These are phyloP conservation scores for Phalacrocorax aristotelis DNA, from an alignment of 2,113 vertebrate species.

Conservation along the genomic window DNA sequence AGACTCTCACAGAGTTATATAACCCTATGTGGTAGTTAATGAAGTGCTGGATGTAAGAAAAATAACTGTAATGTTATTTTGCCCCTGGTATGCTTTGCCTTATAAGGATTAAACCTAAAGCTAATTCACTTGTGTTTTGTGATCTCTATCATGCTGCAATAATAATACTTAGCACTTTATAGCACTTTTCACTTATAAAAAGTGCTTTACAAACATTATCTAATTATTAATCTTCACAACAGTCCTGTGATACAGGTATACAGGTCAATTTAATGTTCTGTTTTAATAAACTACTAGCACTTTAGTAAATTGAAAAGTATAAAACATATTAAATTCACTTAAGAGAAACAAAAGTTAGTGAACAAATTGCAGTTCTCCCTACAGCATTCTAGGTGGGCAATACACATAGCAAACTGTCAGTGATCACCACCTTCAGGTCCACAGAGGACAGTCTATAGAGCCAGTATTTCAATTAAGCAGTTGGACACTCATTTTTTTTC, in stretches of 20 bases:
- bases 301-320: conserved; percentile 66
- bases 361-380: neutral
- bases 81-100: conserved; percentile 57
- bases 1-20: conserved; percentile 70
- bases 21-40: conserved; percentile 72
- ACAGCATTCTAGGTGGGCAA: neutral
- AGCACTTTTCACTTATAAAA: conserved; percentile 60
- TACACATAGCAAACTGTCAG: neutral
- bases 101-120: conserved; percentile 68
- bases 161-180: conserved; percentile 58
- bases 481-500: neutral
- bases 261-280: conserved; percentile 65
- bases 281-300: conserved; percentile 67
- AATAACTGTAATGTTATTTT: conserved; percentile 70
- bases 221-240: conserved; percentile 67
- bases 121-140: conserved; percentile 69
- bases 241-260: conserved; percentile 43
- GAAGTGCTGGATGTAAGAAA: conserved; percentile 75
- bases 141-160: conserved; percentile 58
- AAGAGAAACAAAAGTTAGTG: conserved; percentile 32
- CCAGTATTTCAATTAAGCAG: neutral
- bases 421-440: neutral
- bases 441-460: neutral
- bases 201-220: conserved; percentile 60
- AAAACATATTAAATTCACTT: conserved; percentile 63